These are phyloP conservation scores for Corythornis madagascariensis DNA, from an alignment of 2,113 vertebrate genomes.

Conservation along the genomic window DNA sequence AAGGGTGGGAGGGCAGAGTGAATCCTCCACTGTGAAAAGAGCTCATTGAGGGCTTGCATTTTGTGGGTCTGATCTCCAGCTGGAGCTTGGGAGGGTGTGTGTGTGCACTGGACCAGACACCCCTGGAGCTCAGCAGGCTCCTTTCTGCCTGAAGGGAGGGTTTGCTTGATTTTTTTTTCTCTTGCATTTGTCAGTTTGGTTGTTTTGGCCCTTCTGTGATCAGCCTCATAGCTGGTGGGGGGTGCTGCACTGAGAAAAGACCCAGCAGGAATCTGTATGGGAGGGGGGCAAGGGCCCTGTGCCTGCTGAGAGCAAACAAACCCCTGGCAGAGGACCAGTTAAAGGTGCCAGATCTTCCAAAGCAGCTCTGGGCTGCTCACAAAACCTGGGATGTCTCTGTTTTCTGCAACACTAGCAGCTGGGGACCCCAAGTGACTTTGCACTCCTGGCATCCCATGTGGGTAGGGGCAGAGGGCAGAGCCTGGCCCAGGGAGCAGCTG, in stretches of 20 bases:
- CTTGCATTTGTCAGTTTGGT: not conserved
- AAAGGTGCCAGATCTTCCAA: not conserved
- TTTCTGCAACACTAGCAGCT: not conserved
- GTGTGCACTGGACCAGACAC: not conserved
- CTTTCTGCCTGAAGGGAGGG: fast-evolving
- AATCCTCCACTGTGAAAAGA: fast-evolving
- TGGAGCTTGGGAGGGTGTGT: not conserved
- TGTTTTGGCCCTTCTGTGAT: not conserved
- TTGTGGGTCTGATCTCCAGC: fast-evolving
- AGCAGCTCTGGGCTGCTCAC: fast-evolving
- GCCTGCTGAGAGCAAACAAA: not conserved
- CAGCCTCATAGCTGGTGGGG: not conserved
- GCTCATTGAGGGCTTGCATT: not conserved
- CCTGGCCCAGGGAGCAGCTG: not conserved
- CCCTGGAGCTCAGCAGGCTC: not conserved
- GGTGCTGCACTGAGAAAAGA: not conserved
- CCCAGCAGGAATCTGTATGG: not conserved
- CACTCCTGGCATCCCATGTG: fast-evolving
- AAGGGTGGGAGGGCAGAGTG: not conserved
- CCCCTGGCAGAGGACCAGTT: not conserved
- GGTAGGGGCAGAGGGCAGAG: not conserved
- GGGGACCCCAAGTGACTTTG: not conserved
- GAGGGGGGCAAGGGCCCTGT: not conserved
- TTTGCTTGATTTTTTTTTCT: not conserved
- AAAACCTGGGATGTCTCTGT: fast-evolving